These are phyloP conservation scores for Cylindroiulus punctatus DNA, from an alignment of 2,888 invertebrate genomes.

Conservation along the genomic window DNA sequence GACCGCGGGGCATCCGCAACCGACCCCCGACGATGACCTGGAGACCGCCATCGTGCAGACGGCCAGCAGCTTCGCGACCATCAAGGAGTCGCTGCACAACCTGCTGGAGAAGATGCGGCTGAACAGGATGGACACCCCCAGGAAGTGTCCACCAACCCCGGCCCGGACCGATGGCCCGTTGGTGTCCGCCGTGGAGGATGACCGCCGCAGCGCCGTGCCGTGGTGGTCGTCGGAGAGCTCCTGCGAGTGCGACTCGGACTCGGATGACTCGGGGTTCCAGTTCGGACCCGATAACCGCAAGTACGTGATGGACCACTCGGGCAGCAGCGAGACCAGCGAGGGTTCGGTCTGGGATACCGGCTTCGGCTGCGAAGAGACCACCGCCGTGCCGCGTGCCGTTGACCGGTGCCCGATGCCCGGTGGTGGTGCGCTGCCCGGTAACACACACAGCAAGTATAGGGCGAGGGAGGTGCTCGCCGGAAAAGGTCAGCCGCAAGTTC, in stretches of 20 bases:
- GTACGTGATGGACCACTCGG: slow-evolving; percentile 9
- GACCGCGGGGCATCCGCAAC: not conserved
- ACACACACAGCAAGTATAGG: slow-evolving; percentile 8
- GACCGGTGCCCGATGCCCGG: not conserved
- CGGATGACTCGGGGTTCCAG: slow-evolving; percentile 11
- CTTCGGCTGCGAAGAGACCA: not conserved
- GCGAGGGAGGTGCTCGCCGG: slow-evolving; percentile 48
- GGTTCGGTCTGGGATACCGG: not conserved
- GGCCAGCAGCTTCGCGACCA: slow-evolving; percentile 10
- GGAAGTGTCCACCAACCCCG: not conserved
- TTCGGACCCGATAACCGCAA: not conserved
- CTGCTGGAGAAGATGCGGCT: slow-evolving; percentile 37
- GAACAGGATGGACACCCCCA: slow-evolving; percentile 8
- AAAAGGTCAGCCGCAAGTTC: not conserved
- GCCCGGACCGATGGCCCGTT: not conserved
- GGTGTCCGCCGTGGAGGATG: not conserved
- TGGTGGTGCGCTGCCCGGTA: not conserved
- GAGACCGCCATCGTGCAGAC: slow-evolving; percentile 10
- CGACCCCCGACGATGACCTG: not conserved
- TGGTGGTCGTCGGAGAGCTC: slow-evolving; percentile 50
- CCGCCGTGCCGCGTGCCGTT: not conserved
- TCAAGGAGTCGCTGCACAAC: slow-evolving; percentile 40
- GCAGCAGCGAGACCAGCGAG: not conserved
- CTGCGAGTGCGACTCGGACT: not conserved
- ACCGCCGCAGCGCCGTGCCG: not conserved